Base-by-base conservation (phyloP, 1,140 invertebrate species). In the Nephila pilipes region DNA sequence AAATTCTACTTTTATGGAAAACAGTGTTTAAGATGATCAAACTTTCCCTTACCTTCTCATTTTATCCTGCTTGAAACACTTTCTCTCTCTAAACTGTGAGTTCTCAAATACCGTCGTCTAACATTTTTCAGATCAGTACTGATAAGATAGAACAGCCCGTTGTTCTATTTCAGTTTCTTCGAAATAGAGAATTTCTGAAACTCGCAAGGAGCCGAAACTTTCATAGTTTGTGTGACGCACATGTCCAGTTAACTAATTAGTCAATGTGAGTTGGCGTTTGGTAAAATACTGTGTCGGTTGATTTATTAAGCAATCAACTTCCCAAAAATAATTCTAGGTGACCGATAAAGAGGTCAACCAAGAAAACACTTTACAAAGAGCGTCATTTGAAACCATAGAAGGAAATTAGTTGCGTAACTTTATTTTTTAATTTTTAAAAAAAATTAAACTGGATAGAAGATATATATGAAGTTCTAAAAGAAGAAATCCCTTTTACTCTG, bases 251-350 rank as follows among this genome's bases (percentile, higher is more conserved):
- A 75, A 75, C 69, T 75, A 75, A 75, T 75, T 75, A 36, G 32
- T 75, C 3, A 32, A 32, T 75, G 25, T 75, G 69, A 75, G 69
- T 75, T 75, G 69, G 69, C 32, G 69, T 75, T 75, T 29, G 18
- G 69, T 75, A 75, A 36, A 32, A 29, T 36, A 32, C 69, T 32
- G 16, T 18, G 29, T 75, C 25, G 29, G 69, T 16, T 36, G 69
- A 75, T 75, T 75, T 75, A 75, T 75, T 75, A 18, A 36, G 69
- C 69, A 75, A 75, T 75, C 69, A 8, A 29, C 29, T 75, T 75
- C 63, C 69, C 69, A 75, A 75, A 60, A 75, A 75, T 75, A 75
- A 29, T 75, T 75, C 69, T 75, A 75, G 69, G 69, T 75, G 29
- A 75, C 69, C 29, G 69, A 75, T 75, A 75, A 75, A 75, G 69